Base-by-base conservation (phyloP, 2,888 invertebrate genomes). In the Erebia palarica region DNA sequence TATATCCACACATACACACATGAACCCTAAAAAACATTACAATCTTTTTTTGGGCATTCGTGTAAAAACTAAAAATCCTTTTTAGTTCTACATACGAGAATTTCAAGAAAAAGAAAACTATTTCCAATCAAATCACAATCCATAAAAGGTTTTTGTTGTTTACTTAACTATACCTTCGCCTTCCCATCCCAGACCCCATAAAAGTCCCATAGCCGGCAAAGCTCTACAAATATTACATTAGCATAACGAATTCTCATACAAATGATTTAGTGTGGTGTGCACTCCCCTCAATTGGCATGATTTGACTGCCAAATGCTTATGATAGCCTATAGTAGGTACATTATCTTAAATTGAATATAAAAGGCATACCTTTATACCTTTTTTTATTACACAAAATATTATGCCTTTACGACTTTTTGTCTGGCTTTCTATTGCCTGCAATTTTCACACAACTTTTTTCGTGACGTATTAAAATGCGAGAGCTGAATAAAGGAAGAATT, bases 201-300 rank as follows among this genome's bases (percentile, higher is more conserved):
- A 81, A 78, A 78, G 58, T 74, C 72, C 76, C 74, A 78, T 77
- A 77, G 72, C 76, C 58, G 73, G 69, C 70, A 74, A 74, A 75
- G 69, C 75, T 78, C 76, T 77, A 78, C 75, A 78, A 78, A 80
- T 80, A 82, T 81, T 80, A 77, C 81, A 82, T 82, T 80, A 77
- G 75, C 81, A 81, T 82, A 78, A 73, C 75, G 76, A 75, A 75
- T 75, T 73, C 75, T 63, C 73, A 72, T 77, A 75, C 76, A 75
- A 72, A 77, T 79, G 77, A 78, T 79, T 77, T 75, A 77, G 68
- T 74, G 77, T 78, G 78, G 59, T 75, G 63, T 70, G 77, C 80
- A 81, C 81, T 81, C 77, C 73, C 74, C 69, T 42, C 73, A 77
- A 81, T 81, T 81, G 78, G 71, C 75, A 69, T 73, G 76, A 80